Evolutionary conservation across 2,113 vertebrate genomes (phyloP).

Genomic region (Climacteris rufus): DNA sequence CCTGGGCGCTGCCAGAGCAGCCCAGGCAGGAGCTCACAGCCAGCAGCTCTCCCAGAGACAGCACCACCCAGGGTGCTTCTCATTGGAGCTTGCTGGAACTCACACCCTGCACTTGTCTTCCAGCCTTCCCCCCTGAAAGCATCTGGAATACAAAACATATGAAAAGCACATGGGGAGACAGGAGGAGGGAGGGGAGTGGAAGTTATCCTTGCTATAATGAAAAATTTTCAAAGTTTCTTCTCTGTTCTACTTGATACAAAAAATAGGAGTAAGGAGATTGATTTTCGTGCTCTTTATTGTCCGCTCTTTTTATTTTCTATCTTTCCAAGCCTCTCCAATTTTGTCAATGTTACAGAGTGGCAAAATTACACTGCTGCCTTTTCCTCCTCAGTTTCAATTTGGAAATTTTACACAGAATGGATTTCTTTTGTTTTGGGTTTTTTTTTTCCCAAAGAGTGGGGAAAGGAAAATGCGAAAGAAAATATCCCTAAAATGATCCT

Average conservation of each 20-base stretch:
- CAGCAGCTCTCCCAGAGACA: neutral
- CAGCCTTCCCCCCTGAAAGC: neutral
- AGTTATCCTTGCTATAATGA: neutral
- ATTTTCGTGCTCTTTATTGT: neutral
- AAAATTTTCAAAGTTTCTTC: neutral
- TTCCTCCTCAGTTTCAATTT: neutral
- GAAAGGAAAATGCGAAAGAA: neutral
- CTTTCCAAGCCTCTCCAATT: neutral
- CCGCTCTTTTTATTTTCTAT: neutral
- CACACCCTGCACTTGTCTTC: neutral
- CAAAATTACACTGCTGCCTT: neutral
- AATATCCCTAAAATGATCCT: neutral
- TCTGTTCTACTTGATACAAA: neutral
- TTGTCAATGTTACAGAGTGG: neutral
- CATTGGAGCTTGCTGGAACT: neutral
- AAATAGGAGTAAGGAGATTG: neutral
- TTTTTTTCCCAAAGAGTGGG: neutral
- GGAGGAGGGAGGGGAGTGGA: neutral
- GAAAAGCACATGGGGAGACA: neutral
- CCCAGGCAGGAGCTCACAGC: fast-evolving
- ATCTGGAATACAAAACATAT: neutral
- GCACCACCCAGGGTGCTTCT: neutral
- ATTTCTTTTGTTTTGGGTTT: neutral
- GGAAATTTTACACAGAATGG: neutral
- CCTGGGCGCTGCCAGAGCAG: neutral